phyloP scores from a whole-genome alignment of 2,797 vertebrate genomes.

The Squalus acanthias region DNA sequence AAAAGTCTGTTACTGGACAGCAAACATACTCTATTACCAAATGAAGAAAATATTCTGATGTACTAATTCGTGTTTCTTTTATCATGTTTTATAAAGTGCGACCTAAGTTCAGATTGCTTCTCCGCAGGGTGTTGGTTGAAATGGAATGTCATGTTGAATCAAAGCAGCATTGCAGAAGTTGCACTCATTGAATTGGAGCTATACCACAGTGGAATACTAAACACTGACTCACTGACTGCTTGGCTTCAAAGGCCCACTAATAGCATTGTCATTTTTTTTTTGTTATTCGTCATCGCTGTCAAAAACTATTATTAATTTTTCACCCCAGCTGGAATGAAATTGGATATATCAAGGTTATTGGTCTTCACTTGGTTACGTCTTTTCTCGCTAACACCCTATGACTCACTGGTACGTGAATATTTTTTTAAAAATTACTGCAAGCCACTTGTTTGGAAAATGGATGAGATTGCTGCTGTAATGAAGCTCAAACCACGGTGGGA shows the following conservation, averaged over 20 bases:
- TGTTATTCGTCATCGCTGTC: neutral
- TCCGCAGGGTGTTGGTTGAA: neutral
- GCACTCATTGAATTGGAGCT: neutral
- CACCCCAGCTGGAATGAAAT: constrained; percentile 2
- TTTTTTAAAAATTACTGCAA: neutral
- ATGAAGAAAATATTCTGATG: neutral
- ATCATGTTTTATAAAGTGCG: neutral
- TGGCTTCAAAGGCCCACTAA: neutral
- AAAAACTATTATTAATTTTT: neutral
- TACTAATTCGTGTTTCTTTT: neutral
- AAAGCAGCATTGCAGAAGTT: neutral
- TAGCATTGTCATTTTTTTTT: neutral
- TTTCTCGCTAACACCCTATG: neutral
- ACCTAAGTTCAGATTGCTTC: too few relatives aligned
- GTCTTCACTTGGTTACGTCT: neutral
- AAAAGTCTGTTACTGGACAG: neutral
- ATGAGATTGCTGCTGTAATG: neutral
- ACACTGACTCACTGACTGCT: neutral
- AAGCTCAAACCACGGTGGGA: neutral
- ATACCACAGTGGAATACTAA: neutral
- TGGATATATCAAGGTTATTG: neutral
- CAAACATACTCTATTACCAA: neutral
- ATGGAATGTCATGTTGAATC: neutral
- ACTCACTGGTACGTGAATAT: neutral
- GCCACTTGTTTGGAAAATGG: neutral